Base-by-base conservation (phyloP, 2,113 vertebrate species). In the Chlamydotis undulata region DNA sequence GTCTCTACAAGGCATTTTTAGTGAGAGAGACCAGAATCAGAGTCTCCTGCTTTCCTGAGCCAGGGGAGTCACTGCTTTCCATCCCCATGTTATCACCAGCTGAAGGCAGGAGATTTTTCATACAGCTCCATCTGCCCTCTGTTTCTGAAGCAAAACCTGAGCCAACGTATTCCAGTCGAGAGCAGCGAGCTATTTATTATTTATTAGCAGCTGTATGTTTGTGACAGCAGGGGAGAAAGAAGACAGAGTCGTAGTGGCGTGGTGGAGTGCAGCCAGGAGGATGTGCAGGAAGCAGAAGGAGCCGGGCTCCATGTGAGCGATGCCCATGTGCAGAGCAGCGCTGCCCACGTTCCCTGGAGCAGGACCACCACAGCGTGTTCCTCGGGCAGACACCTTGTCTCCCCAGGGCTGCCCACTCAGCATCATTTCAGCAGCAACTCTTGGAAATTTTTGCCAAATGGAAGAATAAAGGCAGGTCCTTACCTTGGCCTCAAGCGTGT, bases 401-500 rank as follows among this genome's bases (percentile, higher is more conserved):
- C 47, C 63, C 53, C 69, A 60, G 52, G 22, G 45, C 39, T 71
- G 50, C 35, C 68, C 81, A 37, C 12, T 69, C 1, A 0, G 29
- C 10, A 2, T 5, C 23, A 77, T 61, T 67, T 55, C 19, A 80
- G 7, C 8, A 33, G 37, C n/a, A 74, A 11, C 31, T 39, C 50
- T 18, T 41, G 41, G 61, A 19, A 70, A 13, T 31, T 9, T 69
- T 82, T 47, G 41, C 21, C 49, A 29, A 61, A 23, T 3, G 47
- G 56, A 63, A 87, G 64, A 88, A 69, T 1, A 37, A 83, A 83
- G 68, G 60, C 63, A 64, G 68, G 35, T 53, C 29, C 97, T 98
- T 96, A 99, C 99, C 99, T 99, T 99, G 84, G 98, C 98, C 96
- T 99, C 99, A 31, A 99, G 97, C 6, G 95, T 97, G 94, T 97